Conservation (phyloP, 2,113 vertebrate genomes). For the Larimichthys crocea region DNA sequence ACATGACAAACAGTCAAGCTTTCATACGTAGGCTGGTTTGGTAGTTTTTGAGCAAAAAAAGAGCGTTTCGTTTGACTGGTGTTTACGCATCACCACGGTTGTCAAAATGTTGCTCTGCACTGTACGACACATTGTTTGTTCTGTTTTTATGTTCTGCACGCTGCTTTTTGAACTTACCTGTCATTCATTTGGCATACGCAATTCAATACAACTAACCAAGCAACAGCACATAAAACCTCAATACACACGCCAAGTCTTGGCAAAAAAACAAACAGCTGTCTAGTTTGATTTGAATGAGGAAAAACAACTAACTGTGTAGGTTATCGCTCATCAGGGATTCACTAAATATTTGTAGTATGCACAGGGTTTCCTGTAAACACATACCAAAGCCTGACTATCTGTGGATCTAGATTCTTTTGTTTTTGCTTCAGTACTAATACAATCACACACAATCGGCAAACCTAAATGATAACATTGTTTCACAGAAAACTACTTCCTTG, state of each 20-base stretch:
- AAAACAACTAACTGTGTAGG: not conserved
- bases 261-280: not conserved
- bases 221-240: not conserved
- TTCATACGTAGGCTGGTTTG: conserved; percentile 7
- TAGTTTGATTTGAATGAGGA: conserved; percentile 2
- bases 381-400: conserved; percentile 8
- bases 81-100: not conserved
- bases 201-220: not conserved
- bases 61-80: not conserved
- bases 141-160: not conserved
- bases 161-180: not conserved
- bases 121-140: not conserved
- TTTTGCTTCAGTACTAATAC: not conserved
- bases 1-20: not conserved
- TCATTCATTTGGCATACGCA: not conserved
- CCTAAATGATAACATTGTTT: not conserved
- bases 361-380: not conserved
- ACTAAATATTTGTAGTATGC: conserved; percentile 48
- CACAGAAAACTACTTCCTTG: not conserved
- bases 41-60: not conserved
- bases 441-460: not conserved
- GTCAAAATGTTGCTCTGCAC: conserved; percentile 10
- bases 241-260: not conserved
- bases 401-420: not conserved
- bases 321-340: conserved; percentile 2